Evolutionary conservation across 2,797 vertebrate species (phyloP), one percentile per base, ranked within the genome.

Genomic region (Eulemur coronatus): DNA sequence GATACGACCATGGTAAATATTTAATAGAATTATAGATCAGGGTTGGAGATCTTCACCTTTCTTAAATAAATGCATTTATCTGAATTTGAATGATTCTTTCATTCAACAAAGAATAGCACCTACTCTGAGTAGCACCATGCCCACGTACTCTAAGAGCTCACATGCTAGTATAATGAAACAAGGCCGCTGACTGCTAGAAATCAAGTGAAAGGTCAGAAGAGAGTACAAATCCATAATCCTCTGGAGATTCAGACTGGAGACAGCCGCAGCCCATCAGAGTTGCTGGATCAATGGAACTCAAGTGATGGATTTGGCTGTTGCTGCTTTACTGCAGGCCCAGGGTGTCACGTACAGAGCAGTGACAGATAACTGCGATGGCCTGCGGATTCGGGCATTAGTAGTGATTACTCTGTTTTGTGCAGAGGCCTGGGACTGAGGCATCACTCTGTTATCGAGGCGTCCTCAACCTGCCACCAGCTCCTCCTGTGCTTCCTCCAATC

Each of bases 41-140:
- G 28, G 7, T 43, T 72, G 55, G 65, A 91, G 55, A 90, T 65
- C 35, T 90, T 97, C 35, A 26, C 75, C 12, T 95, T 91, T 35
- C 75, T 75, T 75, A 94, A 95, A 86, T 84, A 92, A 93, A 87
- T 50, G 76, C 52, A 91, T 91, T 89, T 92, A 67, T 33, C 46
- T 76, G 57, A 89, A 75, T 90, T 84, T 52, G 61, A 92, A 33
- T 48, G 20, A 79, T 38, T 91, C 33, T 13, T 90, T 96, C 28
- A 84, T 70, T 94, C 93, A 91, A 85, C 48, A 94, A 94, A 91
- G 52, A 89, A 69, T 1, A 84, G 41, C 41, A 82, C 69, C 69
- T 82, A 50, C 41, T 97, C 46, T 65, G 94, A 76, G n/a, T 24
- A 72, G 24, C 48, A 48, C 35, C 0, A 4, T 15, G 55, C 52